phyloP scores from a whole-genome alignment of 2,797 vertebrate genomes.

The Sebastes aleutianus region DNA sequence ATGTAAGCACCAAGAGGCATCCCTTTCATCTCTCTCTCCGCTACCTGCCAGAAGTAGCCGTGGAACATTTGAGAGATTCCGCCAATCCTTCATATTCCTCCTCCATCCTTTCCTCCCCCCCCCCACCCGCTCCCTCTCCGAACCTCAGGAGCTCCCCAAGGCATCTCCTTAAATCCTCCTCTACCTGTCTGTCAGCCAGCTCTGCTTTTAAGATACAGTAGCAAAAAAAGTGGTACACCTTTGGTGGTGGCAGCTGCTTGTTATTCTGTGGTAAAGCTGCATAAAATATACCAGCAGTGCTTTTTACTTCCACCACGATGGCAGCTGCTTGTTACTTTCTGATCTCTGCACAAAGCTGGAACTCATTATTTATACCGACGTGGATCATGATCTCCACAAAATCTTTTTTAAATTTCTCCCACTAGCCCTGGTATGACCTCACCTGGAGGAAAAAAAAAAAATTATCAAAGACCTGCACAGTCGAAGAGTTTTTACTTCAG shows the following conservation, averaged over 20 bases:
- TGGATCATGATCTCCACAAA: slow-evolving; percentile 3
- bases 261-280: slow-evolving; percentile 32
- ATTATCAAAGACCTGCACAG: background rate
- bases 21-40: slow-evolving; percentile 32
- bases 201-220: slow-evolving; percentile 37
- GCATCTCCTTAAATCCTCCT: slow-evolving; percentile 44
- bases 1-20: slow-evolving; percentile 32
- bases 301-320: background rate
- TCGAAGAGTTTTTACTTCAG: background rate
- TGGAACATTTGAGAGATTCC: slow-evolving; percentile 44
- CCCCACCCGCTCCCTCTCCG: background rate
- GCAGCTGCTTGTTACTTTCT: slow-evolving; percentile 34
- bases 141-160: slow-evolving; percentile 39
- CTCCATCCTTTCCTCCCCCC: background rate
- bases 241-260: slow-evolving; percentile 27
- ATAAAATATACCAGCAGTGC: background rate
- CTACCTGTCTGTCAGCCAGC: slow-evolving; percentile 31
- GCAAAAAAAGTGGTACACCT: slow-evolving; percentile 17
- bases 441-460: background rate
- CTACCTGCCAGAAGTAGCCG: slow-evolving; percentile 43
- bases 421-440: background rate
- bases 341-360: slow-evolving; percentile 11
- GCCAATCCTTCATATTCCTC: slow-evolving; percentile 44
- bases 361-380: slow-evolving; percentile 23
- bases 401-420: background rate